Evolutionary conservation across 2,113 vertebrate species (phyloP).

Genomic region (Leuciscus idus): DNA sequence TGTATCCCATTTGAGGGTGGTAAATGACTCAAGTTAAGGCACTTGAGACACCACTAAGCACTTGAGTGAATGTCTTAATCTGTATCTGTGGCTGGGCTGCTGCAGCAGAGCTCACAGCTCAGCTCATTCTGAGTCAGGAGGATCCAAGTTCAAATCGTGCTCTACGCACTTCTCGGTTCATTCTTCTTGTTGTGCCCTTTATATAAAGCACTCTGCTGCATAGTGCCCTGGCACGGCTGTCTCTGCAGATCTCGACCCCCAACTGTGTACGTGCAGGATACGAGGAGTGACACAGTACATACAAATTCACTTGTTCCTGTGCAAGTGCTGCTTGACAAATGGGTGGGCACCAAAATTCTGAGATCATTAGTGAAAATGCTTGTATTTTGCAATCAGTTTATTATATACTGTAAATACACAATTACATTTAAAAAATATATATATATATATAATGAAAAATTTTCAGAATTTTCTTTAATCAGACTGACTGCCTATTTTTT

Average conservation of each 20-base stretch:
- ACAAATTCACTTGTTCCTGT: slow-evolving; percentile 21
- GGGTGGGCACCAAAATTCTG: neutral
- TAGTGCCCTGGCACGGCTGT: slow-evolving; percentile 12
- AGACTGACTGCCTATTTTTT: neutral
- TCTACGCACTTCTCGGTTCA: slow-evolving; percentile 44
- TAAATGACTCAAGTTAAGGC: neutral
- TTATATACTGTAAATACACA: neutral
- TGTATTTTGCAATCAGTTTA: neutral
- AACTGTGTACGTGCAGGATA: neutral
- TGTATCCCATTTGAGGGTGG: neutral
- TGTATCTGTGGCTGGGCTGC: slow-evolving; percentile 10
- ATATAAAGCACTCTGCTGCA: slow-evolving; percentile 30
- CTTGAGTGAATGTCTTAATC: slow-evolving; percentile 26
- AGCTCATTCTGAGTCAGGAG: slow-evolving; percentile 33
- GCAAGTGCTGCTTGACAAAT: neutral
- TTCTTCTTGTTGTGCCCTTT: slow-evolving; percentile 43
- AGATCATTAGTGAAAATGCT: neutral
- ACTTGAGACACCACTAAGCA: neutral
- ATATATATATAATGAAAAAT: too few species aligned
- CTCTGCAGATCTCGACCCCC: slow-evolving; percentile 13
- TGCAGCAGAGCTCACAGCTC: slow-evolving; percentile 4
- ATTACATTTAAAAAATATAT: too few species aligned
- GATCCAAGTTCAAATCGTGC: slow-evolving; percentile 36
- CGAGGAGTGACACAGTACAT: slow-evolving; percentile 16
- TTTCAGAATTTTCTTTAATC: too few species aligned